Conservation (phyloP, 1,140 invertebrate species). For the Drosophila albomicans region DNA sequence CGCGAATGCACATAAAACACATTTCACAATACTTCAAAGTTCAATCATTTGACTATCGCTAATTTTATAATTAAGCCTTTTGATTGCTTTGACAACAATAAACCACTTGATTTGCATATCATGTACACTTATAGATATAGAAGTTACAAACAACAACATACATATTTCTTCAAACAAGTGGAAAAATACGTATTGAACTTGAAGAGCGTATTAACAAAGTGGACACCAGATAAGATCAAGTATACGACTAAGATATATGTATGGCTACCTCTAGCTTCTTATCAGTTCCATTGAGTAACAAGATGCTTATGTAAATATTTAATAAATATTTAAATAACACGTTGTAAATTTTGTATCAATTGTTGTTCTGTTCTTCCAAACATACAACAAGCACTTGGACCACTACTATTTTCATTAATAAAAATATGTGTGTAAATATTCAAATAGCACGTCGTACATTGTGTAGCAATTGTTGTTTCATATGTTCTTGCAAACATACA, state of each 20-base stretch:
- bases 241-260: slow-evolving; percentile 37
- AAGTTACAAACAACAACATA: not conserved
- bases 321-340: slow-evolving; percentile 1
- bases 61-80: slow-evolving; percentile 35
- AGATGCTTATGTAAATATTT: slow-evolving; percentile 43
- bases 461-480: slow-evolving; percentile 5
- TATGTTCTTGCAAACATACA: slow-evolving; percentile 2
- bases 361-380: not conserved
- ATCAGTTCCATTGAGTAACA: slow-evolving; percentile 35
- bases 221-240: slow-evolving; percentile 43
- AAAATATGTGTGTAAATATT: slow-evolving; percentile 9
- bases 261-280: slow-evolving; percentile 14
- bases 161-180: not conserved
- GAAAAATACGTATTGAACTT: slow-evolving; percentile 10
- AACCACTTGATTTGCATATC: slow-evolving; percentile 69
- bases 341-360: slow-evolving; percentile 23
- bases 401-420: slow-evolving; percentile 8
- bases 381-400: slow-evolving; percentile 12
- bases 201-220: slow-evolving; percentile 33
- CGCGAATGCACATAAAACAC: not conserved
- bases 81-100: slow-evolving; percentile 51
- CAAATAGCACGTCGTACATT: slow-evolving; percentile 13
- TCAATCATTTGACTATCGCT: slow-evolving; percentile 26
- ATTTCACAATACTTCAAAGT: slow-evolving; percentile 14
- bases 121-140: slow-evolving; percentile 29